Evolutionary conservation across 2,113 vertebrate species (phyloP), one percentile per base, ranked within the genome.

Genomic region (Dasyprocta punctata): DNA sequence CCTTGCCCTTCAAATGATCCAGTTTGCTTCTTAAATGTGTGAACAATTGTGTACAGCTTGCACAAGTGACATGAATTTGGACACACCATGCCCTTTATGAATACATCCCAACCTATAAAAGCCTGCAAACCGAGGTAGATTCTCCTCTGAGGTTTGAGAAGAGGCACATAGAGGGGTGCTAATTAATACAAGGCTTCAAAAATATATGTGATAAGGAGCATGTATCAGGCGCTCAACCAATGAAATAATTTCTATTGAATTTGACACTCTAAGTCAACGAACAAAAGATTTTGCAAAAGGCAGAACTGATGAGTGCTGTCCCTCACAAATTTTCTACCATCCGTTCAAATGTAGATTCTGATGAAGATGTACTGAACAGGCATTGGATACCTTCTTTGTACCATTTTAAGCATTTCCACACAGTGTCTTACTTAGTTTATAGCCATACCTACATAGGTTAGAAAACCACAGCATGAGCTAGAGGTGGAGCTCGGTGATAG

Each of bases 1-100:
- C 77, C 94, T 63, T 92, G 44, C 41, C 77, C 86, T 96, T 97
- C n/a, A 17, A 89, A 92, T 77, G 2, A 58, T 19, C 52, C 52
- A 67, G 26, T 49, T 96, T 88, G 60, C 38, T 82, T 96, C 93
- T 96, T 85, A 92, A 97, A 77, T 93, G 85, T 38, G 38, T 87
- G 63, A 83, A 63, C 16, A 19, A 26, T 90, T 83, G 89, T 1
- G 2, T 44, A n/a, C 10, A 71, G 77, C 63, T 49, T 63, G 26
- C 49, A 47, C n/a, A 26, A 41, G 11, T 77, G 63, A 63, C 47
- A 80, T 1, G 20, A 41, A 28, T 83, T 88, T 82, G 84, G 54
- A 61, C 19, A 41, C 20, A 38, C 1, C 4, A 3, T 58, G 69
- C 5, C 24, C n/a, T 94, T 94, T 86, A 60, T 77, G 36, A 73